Conservation (phyloP, 2,888 invertebrate species). For the Clitarchus hookeri region DNA sequence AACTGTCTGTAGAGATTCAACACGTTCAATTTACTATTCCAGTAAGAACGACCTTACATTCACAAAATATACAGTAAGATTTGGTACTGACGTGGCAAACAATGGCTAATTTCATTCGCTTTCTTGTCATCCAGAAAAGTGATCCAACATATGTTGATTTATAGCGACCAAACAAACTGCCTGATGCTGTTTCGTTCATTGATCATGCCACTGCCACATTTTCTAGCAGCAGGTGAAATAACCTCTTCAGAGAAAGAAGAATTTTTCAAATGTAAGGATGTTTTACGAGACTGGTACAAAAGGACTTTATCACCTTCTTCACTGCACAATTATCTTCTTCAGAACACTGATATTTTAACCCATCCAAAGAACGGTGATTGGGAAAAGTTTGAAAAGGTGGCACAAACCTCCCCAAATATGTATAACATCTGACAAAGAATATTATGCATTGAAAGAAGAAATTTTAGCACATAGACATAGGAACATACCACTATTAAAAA, state of each 20-base stretch:
- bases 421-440: background rate
- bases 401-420: background rate
- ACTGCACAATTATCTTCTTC: background rate
- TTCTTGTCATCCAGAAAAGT: slow-evolving; percentile 17
- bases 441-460: background rate
- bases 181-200: background rate
- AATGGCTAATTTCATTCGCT: slow-evolving; percentile 10
- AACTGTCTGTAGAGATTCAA: too few relatives aligned
- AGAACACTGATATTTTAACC: background rate
- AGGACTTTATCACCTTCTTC: background rate
- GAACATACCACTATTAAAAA: background rate
- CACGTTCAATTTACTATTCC: too few relatives aligned
- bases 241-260: too few relatives aligned
- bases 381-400: background rate
- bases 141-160: too few relatives aligned
- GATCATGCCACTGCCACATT: background rate
- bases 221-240: background rate
- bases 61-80: too few relatives aligned
- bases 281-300: slow-evolving; percentile 17
- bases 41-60: too few relatives aligned
- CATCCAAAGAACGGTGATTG: background rate
- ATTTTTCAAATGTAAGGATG: background rate
- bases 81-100: background rate
- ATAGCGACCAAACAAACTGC: too few relatives aligned
- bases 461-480: background rate